Base-by-base conservation (phyloP, 2,113 vertebrate genomes). In the Synodontis membranacea region DNA sequence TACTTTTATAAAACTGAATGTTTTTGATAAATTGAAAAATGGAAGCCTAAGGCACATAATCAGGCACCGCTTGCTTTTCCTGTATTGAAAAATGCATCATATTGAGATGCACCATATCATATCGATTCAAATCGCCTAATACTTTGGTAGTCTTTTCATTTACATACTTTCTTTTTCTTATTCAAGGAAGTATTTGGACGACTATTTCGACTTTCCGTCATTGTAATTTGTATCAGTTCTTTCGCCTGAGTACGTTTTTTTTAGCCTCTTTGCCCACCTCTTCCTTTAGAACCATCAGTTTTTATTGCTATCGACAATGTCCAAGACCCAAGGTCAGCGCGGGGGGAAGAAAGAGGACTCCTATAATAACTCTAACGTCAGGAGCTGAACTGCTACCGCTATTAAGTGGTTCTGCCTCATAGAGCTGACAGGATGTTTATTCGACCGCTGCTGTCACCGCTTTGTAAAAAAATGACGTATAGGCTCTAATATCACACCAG, bases 341-440 rank as follows among this genome's bases (percentile, higher is more conserved):
- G 37, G 34, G 19, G 28, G 50, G 9, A 23, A 52, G 34, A 52
- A 80, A 56, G 19, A 80, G 19, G 10, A 39, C 21, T 56, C 25
- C 21, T 56, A 56, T 39, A 58, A 80, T 37, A 39, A 34, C 34
- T 50, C 31, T 5, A 56, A 12, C 21, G 52, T 56, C 50, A 56
- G 31, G 34, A 56, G 9, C 78, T 56, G 21, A 56, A 21, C 78
- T 39, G 34, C 50, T 80, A 5, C 78, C 14, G 78, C 78, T 56
- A 54, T 79, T 54, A 80, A 56, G 34, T 80, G 10, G 70, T 21
- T 72, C 68, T 23, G 37, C 21, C 68, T 25, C 68, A 25, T 44
- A 23, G 52, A 80, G 31, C 78, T 80, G 78, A 80, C 78, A 39
- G 52, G 78, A 80, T 80, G 78, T 56, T 80, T 80, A 25, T 80